Evolutionary conservation across 2,888 invertebrate species (phyloP), one percentile per base, ranked within the genome.

Genomic region (Polietes domitor): DNA sequence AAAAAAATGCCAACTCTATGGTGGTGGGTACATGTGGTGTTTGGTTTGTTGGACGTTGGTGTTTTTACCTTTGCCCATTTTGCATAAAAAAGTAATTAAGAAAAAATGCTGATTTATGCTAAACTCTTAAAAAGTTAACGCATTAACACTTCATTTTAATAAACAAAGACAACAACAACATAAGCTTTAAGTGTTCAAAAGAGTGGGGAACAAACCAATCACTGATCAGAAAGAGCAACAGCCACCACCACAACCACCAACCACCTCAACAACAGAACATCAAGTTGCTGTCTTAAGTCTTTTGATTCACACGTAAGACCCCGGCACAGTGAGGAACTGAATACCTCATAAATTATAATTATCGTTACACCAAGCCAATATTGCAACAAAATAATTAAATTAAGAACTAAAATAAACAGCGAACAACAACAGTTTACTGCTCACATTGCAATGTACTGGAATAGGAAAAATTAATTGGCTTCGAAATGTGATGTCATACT

Each of bases 51-150:
- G 2, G 15, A 9, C 26, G 24, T 5, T 58, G 58, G 58, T 21
- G 24, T 32, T 63, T 82, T 75, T 71, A 19, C 41, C 43, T 75
- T 7, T 21, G 10, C 12, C n/a, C 71, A 71, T 83, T 74, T 83
- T 75, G 83, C 83, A 80, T 83, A 80, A 74, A 80, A 77, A 80
- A 55, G 74, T 83, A 83, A 77, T 77, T 80, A 83, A 80, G 74
- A 21, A 80, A 80, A 83, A 77, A 77, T 77, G 83, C 73, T 80
- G 80, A 83, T 83, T 83, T 83, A 83, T 80, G 71, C 61, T 43
- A n/a, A 75, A 55, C 53, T 74, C 77, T 41, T 41, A 73, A 58
- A 58, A 80, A 77, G 70, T 80, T 83, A 83, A 80, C 83, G 83
- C 80, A 83, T 83, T 80, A 83, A 77, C 77, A 83, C 80, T 83